Percentiles rank a stretch among this genome's conserved stretches.
Conservation (phyloP, 2,113 vertebrate species). For the Miniopterus natalensis region DNA sequence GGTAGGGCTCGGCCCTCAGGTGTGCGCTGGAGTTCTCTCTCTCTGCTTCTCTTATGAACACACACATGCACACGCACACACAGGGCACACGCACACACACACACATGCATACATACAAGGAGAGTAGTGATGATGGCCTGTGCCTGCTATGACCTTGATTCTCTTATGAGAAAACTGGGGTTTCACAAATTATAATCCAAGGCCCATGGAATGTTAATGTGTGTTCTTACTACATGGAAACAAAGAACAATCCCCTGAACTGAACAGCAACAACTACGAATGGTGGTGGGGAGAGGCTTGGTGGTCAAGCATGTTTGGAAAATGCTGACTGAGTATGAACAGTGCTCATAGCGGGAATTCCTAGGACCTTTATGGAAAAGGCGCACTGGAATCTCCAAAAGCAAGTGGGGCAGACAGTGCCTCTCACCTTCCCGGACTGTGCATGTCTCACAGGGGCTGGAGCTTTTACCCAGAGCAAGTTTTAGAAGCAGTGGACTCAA, state of each 20-base stretch:
- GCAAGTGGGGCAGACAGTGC: background rate
- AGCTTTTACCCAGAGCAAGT: background rate
- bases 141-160: background rate
- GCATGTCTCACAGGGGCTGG: background rate
- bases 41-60: background rate
- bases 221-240: background rate
- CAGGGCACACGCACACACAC: background rate
- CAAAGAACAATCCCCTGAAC: background rate
- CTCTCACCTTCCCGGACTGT: background rate
- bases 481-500: background rate
- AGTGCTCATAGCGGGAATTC: background rate
- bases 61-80: accelerated
- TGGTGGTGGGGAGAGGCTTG: background rate
- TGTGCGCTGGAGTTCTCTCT: background rate
- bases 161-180: background rate
- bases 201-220: background rate
- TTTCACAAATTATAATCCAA: background rate
- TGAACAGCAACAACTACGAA: background rate
- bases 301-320: background rate
- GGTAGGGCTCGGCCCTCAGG: background rate
- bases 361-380: background rate
- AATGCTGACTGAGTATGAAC: background rate
- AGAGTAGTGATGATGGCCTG: background rate
- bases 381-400: background rate
- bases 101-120: background rate